phyloP scores from a whole-genome alignment of 2,113 vertebrate genomes.

The Aptenodytes forsteri region DNA sequence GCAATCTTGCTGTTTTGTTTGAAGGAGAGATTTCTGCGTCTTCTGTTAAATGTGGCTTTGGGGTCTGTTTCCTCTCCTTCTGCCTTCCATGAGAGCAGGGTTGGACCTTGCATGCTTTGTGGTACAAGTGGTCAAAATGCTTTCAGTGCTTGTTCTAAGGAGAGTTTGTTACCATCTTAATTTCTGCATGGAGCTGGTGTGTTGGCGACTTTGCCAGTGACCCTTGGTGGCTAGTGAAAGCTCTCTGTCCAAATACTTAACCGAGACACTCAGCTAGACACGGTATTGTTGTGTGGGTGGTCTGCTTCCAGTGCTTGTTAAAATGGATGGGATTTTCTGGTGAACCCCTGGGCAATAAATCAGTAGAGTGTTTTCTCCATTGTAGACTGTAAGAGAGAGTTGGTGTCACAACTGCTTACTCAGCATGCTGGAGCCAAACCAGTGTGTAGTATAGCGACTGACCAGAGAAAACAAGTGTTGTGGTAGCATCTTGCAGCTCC shows the following conservation, averaged over 20 bases:
- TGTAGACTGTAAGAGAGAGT: not conserved
- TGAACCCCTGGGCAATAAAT: not conserved
- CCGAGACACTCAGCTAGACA: not conserved
- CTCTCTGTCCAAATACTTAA: not conserved
- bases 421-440: slow-evolving; percentile 37
- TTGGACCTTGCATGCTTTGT: not conserved
- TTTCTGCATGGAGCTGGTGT: not conserved
- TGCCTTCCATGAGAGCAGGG: not conserved
- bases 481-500: not conserved
- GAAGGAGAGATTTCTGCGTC: not conserved
- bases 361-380: not conserved
- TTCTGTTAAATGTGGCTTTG: not conserved
- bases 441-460: not conserved
- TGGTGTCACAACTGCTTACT: not conserved
- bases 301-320: not conserved
- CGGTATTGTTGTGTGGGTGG: not conserved
- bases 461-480: slow-evolving; percentile 53
- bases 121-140: not conserved
- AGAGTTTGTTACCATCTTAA: not conserved
- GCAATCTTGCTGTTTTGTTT: not conserved
- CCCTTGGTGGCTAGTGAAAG: not conserved
- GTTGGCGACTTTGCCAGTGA: not conserved
- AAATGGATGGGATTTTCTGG: not conserved
- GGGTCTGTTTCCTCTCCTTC: not conserved
- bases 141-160: not conserved